Evolutionary conservation across 2,888 invertebrate genomes (phyloP).

Genomic region (Oegoconia quadripuncta): DNA sequence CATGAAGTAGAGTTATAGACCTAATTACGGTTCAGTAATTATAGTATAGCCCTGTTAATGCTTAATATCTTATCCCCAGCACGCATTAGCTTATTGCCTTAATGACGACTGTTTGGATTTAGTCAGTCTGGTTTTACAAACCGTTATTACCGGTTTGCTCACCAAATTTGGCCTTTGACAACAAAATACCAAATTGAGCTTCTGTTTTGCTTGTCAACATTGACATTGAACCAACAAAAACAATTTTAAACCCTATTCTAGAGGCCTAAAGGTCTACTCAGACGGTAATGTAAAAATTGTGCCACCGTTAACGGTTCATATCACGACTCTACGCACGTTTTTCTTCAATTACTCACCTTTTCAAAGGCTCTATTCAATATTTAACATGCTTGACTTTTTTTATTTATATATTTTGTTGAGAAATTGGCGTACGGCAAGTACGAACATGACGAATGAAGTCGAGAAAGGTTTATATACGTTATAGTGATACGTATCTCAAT

Average conservation of each 20-base stretch:
- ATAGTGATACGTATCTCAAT: too few species aligned
- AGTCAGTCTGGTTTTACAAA: slow-evolving; percentile 3
- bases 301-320: slow-evolving; percentile 7
- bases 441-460: too few species aligned
- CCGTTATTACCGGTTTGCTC: slow-evolving; percentile 13
- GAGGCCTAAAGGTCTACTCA: neutral
- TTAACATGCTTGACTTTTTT: neutral
- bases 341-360: slow-evolving; percentile 9
- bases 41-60: too few species aligned
- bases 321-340: slow-evolving; percentile 11
- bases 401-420: too few species aligned
- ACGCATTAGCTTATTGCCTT: neutral
- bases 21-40: too few species aligned
- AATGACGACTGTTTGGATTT: neutral
- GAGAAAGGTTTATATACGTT: too few species aligned
- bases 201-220: slow-evolving; percentile 14
- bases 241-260: neutral
- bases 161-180: slow-evolving; percentile 14
- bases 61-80: neutral
- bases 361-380: neutral
- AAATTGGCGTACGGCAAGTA: too few species aligned
- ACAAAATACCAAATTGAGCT: slow-evolving; percentile 12
- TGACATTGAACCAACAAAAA: neutral
- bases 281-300: neutral
- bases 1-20: too few species aligned